These are phyloP conservation scores for Zeugodacus cucurbitae DNA, from an alignment of 1,140 invertebrate genomes.

Conservation along the genomic window DNA sequence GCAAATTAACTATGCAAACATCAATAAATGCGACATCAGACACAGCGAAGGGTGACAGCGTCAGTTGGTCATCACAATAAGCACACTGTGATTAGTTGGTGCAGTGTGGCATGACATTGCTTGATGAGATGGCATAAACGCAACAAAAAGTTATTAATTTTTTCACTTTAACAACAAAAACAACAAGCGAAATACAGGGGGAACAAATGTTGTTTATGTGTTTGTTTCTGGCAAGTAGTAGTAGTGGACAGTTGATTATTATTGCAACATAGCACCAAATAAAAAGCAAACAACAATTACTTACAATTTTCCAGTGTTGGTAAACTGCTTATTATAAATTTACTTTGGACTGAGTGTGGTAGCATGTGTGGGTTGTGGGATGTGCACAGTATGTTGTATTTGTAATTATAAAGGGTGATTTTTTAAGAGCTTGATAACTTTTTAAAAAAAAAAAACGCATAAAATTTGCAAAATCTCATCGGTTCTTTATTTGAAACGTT, in stretches of 20 bases:
- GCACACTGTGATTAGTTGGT: neutral
- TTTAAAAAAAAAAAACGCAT: no score
- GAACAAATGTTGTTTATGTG: neutral
- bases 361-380: neutral
- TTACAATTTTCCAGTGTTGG: conserved; percentile 13
- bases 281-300: conserved; percentile 19
- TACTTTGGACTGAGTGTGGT: neutral
- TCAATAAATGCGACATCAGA: neutral
- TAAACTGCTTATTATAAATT: conserved; percentile 6
- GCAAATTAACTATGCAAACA: conserved; percentile 3
- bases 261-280: neutral
- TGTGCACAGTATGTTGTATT: neutral
- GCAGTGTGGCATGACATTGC: conserved; percentile 20
- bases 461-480: no score
- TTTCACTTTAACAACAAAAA: neutral
- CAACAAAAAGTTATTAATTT: conserved; percentile 19
- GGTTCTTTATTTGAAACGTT: no score
- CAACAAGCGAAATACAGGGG: neutral
- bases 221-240: neutral
- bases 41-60: neutral
- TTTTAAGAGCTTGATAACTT: no score
- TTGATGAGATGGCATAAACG: conserved; percentile 33
- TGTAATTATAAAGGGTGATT: no score
- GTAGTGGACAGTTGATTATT: neutral
- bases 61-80: conserved; percentile 1